A percentile compares a stretch with the other conserved stretches of the same genome.
These are phyloP conservation scores for Ceratosolen solmsi DNA, from an alignment of 1,140 invertebrate species.

Conservation along the genomic window DNA sequence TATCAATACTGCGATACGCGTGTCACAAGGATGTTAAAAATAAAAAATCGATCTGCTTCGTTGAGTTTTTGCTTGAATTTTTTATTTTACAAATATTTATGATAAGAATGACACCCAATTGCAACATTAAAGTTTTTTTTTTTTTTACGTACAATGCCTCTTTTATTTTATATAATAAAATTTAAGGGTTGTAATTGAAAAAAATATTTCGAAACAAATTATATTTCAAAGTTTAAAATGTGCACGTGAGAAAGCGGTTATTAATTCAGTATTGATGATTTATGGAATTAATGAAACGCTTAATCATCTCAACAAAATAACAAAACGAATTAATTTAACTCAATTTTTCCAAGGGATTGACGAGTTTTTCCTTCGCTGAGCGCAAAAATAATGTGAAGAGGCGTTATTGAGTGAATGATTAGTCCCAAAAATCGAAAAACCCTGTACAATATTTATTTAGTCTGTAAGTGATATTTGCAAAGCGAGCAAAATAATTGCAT, in stretches of 20 bases:
- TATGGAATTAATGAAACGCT: not conserved
- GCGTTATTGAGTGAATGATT: constrained; percentile 33
- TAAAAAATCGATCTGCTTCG: not conserved
- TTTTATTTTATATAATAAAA: constrained; percentile 40
- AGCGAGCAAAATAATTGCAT: constrained; percentile 3
- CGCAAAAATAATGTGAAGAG: not conserved
- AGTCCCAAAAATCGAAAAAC: constrained; percentile 52
- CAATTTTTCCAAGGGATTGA: constrained; percentile 11
- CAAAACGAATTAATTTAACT: not conserved
- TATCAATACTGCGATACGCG: not conserved
- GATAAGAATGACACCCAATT: not conserved
- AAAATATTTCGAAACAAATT: constrained; percentile 8
- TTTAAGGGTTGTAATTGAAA: not conserved
- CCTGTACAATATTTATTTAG: constrained; percentile 68
- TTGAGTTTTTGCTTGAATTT: not conserved
- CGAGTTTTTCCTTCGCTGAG: constrained; percentile 36
- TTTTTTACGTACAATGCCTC: constrained; percentile 15
- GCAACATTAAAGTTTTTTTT: not conserved
- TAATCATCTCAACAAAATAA: not conserved
- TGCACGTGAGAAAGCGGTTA: not conserved
- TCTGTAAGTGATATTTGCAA: constrained; percentile 46
- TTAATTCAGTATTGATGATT: not conserved
- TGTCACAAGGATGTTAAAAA: not conserved
- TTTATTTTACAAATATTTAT: not conserved
- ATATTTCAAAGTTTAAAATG: not conserved